These are phyloP conservation scores for Myathropa florea DNA, from an alignment of 2,888 invertebrate species.

Conservation along the genomic window DNA sequence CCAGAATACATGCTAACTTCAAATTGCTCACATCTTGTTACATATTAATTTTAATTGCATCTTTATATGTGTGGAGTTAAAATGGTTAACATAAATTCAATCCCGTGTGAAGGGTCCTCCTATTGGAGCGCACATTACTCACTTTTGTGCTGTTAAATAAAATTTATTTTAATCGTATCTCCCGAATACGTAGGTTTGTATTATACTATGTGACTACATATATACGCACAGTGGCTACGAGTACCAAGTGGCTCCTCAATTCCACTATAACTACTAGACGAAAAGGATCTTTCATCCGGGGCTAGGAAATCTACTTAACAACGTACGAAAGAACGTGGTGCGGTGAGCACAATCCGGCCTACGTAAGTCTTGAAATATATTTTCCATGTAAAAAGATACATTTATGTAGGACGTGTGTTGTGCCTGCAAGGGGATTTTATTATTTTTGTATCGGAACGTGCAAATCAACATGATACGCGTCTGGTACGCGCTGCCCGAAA, in stretches of 20 bases:
- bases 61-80: conserved; percentile 32
- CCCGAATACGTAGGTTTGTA: conserved; percentile 25
- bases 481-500: conserved; percentile 37
- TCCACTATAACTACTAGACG: background rate
- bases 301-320: conserved; percentile 54
- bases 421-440: conserved; percentile 53
- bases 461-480: conserved; percentile 67
- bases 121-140: conserved; percentile 61
- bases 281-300: conserved; percentile 26
- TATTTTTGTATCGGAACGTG: conserved; percentile 68
- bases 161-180: conserved; percentile 63
- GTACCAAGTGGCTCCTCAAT: conserved; percentile 27
- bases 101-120: conserved; percentile 50
- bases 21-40: conserved; percentile 39
- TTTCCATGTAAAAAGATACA: conserved; percentile 67
- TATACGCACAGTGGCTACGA: background rate
- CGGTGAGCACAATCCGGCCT: conserved; percentile 32
- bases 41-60: conserved; percentile 33
- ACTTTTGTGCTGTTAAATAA: conserved; percentile 56
- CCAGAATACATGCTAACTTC: conserved; percentile 35
- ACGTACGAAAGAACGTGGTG: conserved; percentile 22
- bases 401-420: conserved; percentile 58
- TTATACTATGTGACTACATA: background rate
- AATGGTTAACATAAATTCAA: conserved; percentile 62
- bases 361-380: conserved; percentile 64